Conservation (phyloP, 2,888 invertebrate species). For the Athalia circularis region DNA sequence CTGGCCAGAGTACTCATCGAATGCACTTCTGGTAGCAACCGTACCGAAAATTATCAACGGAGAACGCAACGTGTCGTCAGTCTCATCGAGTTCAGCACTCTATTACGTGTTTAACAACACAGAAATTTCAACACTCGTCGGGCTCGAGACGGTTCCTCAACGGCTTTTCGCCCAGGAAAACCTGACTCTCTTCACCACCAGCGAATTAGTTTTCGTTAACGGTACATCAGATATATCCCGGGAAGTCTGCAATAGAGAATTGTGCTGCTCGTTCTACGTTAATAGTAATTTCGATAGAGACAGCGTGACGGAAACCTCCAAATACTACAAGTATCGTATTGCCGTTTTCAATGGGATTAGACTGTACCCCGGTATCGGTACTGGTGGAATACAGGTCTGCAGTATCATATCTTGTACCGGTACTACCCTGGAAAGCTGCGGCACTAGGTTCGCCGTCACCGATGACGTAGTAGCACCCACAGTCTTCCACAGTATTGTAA, state of each 20-base stretch:
- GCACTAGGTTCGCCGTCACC: slow-evolving; percentile 52
- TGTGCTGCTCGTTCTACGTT: slow-evolving; percentile 41
- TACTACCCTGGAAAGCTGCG: slow-evolving; percentile 53
- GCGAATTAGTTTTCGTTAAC: slow-evolving; percentile 4
- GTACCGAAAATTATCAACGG: slow-evolving; percentile 76
- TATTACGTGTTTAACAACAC: slow-evolving; percentile 24
- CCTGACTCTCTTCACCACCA: slow-evolving; percentile 23
- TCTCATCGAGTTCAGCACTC: neutral
- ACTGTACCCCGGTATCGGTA: slow-evolving; percentile 45
- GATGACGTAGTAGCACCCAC: slow-evolving; percentile 53
- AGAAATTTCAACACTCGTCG: slow-evolving; percentile 37
- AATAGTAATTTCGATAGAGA: slow-evolving; percentile 9
- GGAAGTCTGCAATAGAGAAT: slow-evolving; percentile 33
- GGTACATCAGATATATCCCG: neutral
- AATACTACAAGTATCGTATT: slow-evolving; percentile 56
- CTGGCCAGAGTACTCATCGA: slow-evolving; percentile 74
- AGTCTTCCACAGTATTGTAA: slow-evolving; percentile 57
- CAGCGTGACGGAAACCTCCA: neutral
- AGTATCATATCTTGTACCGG: slow-evolving; percentile 57
- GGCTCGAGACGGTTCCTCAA: neutral
- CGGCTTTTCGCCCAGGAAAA: slow-evolving; percentile 9
- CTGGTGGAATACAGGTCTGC: slow-evolving; percentile 57
- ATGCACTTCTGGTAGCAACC: slow-evolving; percentile 73
- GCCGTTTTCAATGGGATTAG: slow-evolving; percentile 61
- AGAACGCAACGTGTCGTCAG: slow-evolving; percentile 57